Base-by-base conservation (phyloP, 2,888 invertebrate genomes). In the Mycalesis mineus region DNA sequence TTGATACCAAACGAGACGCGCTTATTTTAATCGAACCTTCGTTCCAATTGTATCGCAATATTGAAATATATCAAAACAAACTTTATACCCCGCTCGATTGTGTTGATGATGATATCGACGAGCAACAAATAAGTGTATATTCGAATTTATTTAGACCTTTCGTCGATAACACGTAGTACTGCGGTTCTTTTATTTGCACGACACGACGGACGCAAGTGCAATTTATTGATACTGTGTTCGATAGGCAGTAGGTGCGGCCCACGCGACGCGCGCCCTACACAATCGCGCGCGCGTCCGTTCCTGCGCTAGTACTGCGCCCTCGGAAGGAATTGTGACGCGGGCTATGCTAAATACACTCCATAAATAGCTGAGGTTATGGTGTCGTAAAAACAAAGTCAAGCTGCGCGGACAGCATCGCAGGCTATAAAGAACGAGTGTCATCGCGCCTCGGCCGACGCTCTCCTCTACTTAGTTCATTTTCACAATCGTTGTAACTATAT, bases 371-470 rank as follows among this genome's bases (percentile, higher is more conserved):
- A 71, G 73, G 80, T 82, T 84, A 84, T 82, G 78, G 80, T 81
- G 82, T 83, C 82, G 82, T 84, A 83, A 87, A 87, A 86, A 85
- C 81, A 82, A 85, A 84, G 78, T 86, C 88, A 81, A 79, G 85
- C 86, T 88, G 88, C 75, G 86, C 75, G 68, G 70, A 82, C 82
- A 84, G 74, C 73, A 73, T 71, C 71, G 63, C 72, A 65, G 70
- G 68, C 73, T 67, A 78, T 82, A 82, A 82, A 82, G 72, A 73
- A 77, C 79, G 71, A 67, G 69, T 76, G 74, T 80, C 80, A 77
- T 78, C 79, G 78, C 80, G 55, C 58, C 52, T 51, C 33, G 51
- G 33, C 40, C 52, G 36, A 50, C 60, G 57, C 49, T 51, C 52
- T 56, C 56, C 56, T 45, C 51, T 58, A 57, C 62, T 61, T 58